Evolutionary conservation across 23 tunicate genomes (phyloP).

Genomic region (Ascidia mentula): DNA sequence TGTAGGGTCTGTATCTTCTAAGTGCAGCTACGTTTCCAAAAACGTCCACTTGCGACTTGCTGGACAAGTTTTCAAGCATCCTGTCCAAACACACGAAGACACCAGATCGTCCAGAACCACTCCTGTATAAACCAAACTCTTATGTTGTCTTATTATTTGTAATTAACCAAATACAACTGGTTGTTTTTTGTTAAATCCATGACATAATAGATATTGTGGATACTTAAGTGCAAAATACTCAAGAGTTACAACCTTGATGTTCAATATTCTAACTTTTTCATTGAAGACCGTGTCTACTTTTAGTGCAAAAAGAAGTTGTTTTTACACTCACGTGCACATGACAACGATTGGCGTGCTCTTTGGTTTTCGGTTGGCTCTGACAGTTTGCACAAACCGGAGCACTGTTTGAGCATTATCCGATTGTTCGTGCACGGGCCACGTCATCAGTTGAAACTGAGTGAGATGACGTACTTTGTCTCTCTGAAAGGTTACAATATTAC

Average conservation of each 20-base stretch:
- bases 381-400: constrained; percentile 34
- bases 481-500: constrained; percentile 13
- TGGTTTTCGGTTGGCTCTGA: constrained; percentile 4
- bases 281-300: too few species aligned
- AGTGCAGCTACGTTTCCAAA: constrained; percentile 59
- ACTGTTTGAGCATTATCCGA: constrained; percentile 40
- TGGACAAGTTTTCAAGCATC: constrained; percentile 31
- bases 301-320: too few species aligned
- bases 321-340: constrained; percentile 46
- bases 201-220: too few species aligned
- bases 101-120: constrained; percentile 54
- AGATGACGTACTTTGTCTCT: constrained; percentile 47
- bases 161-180: too few species aligned
- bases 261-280: too few species aligned
- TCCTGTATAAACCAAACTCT: constrained; percentile 32
- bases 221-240: too few species aligned
- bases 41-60: constrained; percentile 32
- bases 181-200: too few species aligned
- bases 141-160: too few species aligned
- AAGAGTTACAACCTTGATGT: too few species aligned
- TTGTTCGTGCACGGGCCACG: constrained; percentile 45
- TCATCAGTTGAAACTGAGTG: constrained; percentile 44
- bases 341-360: constrained; percentile 42
- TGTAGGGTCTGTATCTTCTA: constrained; percentile 51
- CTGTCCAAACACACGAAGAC: constrained; percentile 59